phyloP scores from a whole-genome alignment of 2,113 vertebrate genomes.

The Passer domesticus region DNA sequence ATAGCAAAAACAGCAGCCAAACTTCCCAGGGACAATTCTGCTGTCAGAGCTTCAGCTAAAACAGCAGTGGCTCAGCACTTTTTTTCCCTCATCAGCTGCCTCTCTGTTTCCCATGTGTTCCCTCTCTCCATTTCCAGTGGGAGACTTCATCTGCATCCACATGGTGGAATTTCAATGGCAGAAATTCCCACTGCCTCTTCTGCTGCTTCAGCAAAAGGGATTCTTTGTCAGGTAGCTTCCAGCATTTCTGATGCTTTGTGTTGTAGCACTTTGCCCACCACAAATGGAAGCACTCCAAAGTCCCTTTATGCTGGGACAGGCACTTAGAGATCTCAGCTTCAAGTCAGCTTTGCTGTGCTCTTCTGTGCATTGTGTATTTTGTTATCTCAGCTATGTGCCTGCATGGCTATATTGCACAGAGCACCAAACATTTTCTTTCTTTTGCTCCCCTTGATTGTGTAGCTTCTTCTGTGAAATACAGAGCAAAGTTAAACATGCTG shows the following conservation, averaged over 20 bases:
- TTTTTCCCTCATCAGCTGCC: neutral
- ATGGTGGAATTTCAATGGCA: neutral
- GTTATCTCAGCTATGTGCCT: neutral
- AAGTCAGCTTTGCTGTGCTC: neutral
- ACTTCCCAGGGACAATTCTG: conserved; percentile 48
- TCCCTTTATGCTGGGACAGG: neutral
- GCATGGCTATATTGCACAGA: neutral
- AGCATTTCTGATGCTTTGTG: neutral
- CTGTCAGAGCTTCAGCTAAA: conserved; percentile 49
- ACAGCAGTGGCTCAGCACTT: conserved; percentile 39
- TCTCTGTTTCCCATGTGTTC: conserved; percentile 4
- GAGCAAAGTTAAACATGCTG: neutral
- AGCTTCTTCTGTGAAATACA: neutral
- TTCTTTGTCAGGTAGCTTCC: neutral
- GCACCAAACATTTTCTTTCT: neutral
- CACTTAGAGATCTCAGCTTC: neutral
- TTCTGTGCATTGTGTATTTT: neutral
- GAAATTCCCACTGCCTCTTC: neutral
- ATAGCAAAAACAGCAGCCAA: conserved; percentile 52
- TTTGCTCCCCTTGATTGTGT: neutral
- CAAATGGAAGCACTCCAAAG: neutral
- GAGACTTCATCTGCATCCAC: neutral
- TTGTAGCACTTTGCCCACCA: neutral
- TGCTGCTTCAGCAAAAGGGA: neutral
- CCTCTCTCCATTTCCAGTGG: neutral